Conservation (phyloP, 2,797 vertebrate genomes). For the Anomalospiza imberbis region DNA sequence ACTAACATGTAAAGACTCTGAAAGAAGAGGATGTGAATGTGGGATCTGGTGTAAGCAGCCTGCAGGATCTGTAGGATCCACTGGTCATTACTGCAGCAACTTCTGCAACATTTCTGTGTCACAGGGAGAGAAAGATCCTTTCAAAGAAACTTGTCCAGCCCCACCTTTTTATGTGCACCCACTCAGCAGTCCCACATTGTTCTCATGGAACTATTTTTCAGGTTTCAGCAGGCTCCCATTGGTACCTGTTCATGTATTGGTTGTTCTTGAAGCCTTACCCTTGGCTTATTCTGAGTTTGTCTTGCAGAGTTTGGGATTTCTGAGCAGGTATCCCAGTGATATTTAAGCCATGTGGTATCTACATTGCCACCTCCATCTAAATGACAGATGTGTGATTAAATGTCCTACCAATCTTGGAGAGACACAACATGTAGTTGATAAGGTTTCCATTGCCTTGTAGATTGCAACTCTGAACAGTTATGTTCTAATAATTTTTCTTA, state of each 20-base stretch:
- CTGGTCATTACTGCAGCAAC: neutral
- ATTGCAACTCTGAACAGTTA: neutral
- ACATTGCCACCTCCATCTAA: neutral
- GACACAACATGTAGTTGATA: fast-evolving
- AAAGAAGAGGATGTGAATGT: neutral
- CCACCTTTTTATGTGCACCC: neutral
- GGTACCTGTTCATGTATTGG: neutral
- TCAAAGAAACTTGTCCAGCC: neutral
- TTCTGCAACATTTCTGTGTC: neutral
- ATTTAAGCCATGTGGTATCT: neutral
- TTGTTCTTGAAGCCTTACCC: neutral
- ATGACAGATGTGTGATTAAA: neutral
- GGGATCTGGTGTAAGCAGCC: neutral
- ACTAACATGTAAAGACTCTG: neutral
- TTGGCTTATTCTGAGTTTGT: neutral
- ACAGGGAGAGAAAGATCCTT: neutral
- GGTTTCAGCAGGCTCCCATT: neutral
- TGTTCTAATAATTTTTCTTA: neutral
- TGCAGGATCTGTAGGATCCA: neutral
- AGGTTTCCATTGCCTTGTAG: neutral
- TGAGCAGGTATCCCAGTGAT: neutral
- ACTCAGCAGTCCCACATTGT: neutral
- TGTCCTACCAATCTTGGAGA: neutral
- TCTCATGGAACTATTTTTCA: neutral
- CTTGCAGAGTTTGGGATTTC: neutral